Base-by-base conservation (phyloP, 2,888 invertebrate genomes). In the Linnaemya vulpina region DNA sequence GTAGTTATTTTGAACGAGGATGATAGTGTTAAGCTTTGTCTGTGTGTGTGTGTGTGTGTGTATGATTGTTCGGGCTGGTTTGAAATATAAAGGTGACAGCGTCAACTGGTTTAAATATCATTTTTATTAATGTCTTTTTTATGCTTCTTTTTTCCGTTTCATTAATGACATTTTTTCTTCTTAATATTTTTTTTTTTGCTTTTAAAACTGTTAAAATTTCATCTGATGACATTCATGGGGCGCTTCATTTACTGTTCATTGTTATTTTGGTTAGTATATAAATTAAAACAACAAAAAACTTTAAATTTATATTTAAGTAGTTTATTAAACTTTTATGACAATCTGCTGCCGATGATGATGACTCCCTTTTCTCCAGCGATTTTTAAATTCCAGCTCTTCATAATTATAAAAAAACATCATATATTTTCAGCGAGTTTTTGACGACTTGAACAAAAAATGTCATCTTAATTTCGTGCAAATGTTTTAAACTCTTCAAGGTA, bases 241-340 rank as follows among this genome's bases (percentile, higher is more conserved):
- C 40, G 75, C 78, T 79, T 82, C 82, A 65, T 85, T 85, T 85
- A 78, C 65, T 78, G 70, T 22, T 78, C 65, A 65, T 85, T 85
- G 81, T 85, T 84, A 70, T 81, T 77, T 75, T 81, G 63, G 70
- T 38, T 60, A 11, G 63, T 51, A 51, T 63, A 49, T 51, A 49
- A 60, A 67, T 51, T 51, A 46, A 67, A 49, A 65, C 49, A 70
- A 7, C 63, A 15, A 30, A 73, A 67, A 65, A 71, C 17, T 63
- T 62, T 68, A 38, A 25, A 35, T 62, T 74, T 80, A 30, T 35
- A 58, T 76, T 81, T 84, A 73, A 77, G 77, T 84, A 70, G 81
- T 85, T 85, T 85, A 77, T 84, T 85, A 81, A 85, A 85, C 82
- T 82, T 82, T 82, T 80, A 68, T 74, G 79, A 73, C 79, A 80